Conservation (phyloP, 2,113 vertebrate genomes). For the Hippopotamus amphibius region DNA sequence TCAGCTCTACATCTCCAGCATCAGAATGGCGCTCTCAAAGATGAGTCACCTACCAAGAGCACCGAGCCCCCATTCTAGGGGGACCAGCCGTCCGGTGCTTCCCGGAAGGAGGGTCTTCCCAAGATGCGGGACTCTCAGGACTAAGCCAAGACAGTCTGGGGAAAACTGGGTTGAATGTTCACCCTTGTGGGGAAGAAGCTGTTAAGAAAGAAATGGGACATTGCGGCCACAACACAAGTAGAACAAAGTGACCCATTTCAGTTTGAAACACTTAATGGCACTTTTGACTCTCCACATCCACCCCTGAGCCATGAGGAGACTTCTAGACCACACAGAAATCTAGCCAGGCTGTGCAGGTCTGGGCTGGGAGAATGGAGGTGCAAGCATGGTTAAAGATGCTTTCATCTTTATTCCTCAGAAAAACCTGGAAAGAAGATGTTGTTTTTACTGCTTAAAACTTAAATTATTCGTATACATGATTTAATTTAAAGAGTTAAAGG, state of each 20-base stretch:
- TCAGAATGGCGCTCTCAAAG: background rate
- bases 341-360: background rate
- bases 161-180: background rate
- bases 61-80: background rate
- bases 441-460: background rate
- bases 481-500: background rate
- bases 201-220: background rate
- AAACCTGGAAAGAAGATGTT: background rate
- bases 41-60: too few species aligned
- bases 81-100: background rate
- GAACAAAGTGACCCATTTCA: background rate
- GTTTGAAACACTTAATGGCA: background rate
- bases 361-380: background rate
- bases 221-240: background rate
- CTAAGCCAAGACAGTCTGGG: background rate
- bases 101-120: background rate
- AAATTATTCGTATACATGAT: background rate
- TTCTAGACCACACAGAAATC: background rate
- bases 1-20: background rate
- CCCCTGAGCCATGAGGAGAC: background rate
- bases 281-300: background rate
- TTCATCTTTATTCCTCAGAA: background rate
- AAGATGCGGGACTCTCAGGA: background rate
- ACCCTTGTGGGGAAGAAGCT: background rate
- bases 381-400: background rate